phyloP scores from a whole-genome alignment of 2,113 vertebrate species.

The Alosa alosa region DNA sequence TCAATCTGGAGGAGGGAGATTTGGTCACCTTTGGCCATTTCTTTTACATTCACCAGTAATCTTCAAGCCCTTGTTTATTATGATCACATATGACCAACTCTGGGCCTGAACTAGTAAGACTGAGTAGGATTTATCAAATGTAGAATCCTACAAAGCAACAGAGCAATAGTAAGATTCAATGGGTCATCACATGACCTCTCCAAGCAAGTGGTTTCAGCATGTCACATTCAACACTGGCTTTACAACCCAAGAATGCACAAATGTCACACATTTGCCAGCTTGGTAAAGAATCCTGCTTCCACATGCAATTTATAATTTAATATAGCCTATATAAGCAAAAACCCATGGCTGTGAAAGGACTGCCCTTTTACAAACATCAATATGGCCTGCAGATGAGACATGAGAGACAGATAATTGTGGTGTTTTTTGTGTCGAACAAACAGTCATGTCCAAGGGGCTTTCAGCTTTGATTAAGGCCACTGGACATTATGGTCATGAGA shows the following conservation, averaged over 20 bases:
- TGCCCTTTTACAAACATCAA: conserved; percentile 35
- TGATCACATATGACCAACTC: not conserved
- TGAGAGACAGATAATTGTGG: conserved; percentile 37
- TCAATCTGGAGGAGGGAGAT: not conserved
- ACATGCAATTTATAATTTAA: not conserved
- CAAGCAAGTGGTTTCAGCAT: not conserved
- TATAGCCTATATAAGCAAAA: not conserved
- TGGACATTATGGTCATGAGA: conserved; percentile 30
- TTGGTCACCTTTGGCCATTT: not conserved
- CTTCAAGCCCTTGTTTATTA: not conserved
- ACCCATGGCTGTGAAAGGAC: not conserved
- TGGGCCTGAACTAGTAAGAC: not conserved
- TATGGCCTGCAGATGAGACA: not conserved
- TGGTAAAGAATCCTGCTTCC: not conserved
- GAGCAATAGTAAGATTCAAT: not conserved
- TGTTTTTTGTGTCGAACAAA: conserved; percentile 45
- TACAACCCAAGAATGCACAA: not conserved
- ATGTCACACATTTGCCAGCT: not conserved
- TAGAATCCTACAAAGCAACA: not conserved
- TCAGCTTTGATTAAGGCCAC: conserved; percentile 52
- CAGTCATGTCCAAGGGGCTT: conserved; percentile 41
- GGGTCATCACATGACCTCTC: not conserved
- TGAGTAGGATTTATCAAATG: not conserved
- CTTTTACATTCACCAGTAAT: not conserved
- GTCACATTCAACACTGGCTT: not conserved